Evolutionary conservation across 2,888 invertebrate species (phyloP), one percentile per base, ranked within the genome.

Genomic region (Artemia sp.): DNA sequence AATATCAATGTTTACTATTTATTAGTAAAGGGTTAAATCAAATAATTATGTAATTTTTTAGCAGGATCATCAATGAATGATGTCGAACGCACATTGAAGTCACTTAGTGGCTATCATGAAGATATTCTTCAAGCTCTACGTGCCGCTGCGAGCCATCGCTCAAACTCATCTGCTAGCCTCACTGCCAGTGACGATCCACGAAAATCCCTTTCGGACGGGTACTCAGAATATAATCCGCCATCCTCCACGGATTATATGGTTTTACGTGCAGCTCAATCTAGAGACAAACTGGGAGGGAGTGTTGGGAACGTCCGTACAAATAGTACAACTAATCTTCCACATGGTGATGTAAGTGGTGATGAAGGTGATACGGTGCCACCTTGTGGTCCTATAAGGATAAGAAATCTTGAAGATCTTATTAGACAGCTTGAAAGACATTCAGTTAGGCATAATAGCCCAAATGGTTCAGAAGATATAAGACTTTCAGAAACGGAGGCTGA

Each of bases 401-500:
- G 93, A 73, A 93, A 90, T 79, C 82, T 93, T 73, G 92, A 93
- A 80, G 92, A 93, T 79, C 83, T 93, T 72, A 90, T 93, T 76
- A 82, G 92, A 70, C 91, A 90, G 79, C 81, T 92, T 75, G 90
- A 91, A 78, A 89, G 90, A 78, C 90, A 91, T 78, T 87, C 90
- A 74, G 84, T 85, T 68, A 82, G 90, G 38, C 90, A 90, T 79
- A 89, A 90, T 87, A 91, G 90, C 77, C 92, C 92, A 69, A 89
- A 89, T 74, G 92, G 90, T 72, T 91, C 91, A 19, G 92, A 92
- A 78, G 92, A 92, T 76, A 90, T 92, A 77, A 74, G 77, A 52
- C 87, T 88, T 84, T 90, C 91, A 70, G 92, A 92, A 80, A 88
- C 89, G 69, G 92, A 92, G 78, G 88, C 88, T 69, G 92, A 92